These are phyloP conservation scores for Potamilus streckersoni DNA, from an alignment of 1,140 invertebrate species.

Conservation along the genomic window DNA sequence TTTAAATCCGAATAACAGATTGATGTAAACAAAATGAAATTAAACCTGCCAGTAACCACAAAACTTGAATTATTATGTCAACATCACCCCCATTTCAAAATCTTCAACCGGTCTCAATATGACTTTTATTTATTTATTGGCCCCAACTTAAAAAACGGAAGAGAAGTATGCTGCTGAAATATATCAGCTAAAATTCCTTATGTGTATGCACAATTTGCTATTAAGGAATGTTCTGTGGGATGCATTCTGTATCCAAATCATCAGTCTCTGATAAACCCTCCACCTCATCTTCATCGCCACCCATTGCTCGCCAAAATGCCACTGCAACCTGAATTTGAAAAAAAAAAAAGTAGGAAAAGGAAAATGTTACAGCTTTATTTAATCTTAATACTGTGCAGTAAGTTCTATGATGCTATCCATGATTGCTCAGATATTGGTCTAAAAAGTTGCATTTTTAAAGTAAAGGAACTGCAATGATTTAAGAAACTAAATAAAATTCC, in stretches of 20 bases:
- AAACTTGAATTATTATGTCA: too few species aligned
- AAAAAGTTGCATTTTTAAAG: too few species aligned
- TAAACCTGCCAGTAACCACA: too few species aligned
- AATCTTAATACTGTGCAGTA: not conserved
- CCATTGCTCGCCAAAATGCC: slow-evolving; percentile 83
- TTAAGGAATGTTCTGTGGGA: not conserved
- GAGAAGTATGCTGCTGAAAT: not conserved
- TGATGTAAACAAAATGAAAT: too few species aligned
- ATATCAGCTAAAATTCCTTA: not conserved
- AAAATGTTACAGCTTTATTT: not conserved
- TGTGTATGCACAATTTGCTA: not conserved
- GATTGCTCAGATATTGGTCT: too few species aligned
- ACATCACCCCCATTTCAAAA: too few species aligned
- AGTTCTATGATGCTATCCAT: too few species aligned
- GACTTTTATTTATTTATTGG: too few species aligned
- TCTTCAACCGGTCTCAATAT: too few species aligned
- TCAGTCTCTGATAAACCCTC: slow-evolving; percentile 54
- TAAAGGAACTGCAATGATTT: too few species aligned
- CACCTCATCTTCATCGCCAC: slow-evolving; percentile 80
- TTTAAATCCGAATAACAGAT: too few species aligned
- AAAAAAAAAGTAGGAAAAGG: slow-evolving; percentile 5
- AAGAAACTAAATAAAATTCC: too few species aligned
- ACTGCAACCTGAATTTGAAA: slow-evolving; percentile 73
- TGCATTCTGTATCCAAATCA: not conserved
- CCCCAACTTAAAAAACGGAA: not conserved